Evolutionary conservation across 2,797 vertebrate species (phyloP).

Genomic region (Todus mexicanus): DNA sequence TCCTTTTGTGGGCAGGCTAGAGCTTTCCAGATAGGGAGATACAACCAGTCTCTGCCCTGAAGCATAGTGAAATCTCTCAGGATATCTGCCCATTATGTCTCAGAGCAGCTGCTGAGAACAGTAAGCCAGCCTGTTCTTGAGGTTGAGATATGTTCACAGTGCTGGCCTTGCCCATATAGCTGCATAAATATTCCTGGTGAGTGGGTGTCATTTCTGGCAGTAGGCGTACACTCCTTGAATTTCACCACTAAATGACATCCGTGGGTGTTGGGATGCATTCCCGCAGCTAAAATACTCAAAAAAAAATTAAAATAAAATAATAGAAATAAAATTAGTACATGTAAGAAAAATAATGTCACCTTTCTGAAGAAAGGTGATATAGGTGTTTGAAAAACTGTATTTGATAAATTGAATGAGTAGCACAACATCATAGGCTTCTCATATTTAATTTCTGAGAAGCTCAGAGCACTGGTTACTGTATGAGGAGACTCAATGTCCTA

Average conservation of each 20-base stretch:
- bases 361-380: not conserved
- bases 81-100: not conserved
- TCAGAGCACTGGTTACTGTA: not conserved
- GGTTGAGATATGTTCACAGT: constrained; percentile 1
- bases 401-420: not conserved
- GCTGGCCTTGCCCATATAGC: not conserved
- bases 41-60: not conserved
- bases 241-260: constrained; percentile 48
- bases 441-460: not conserved
- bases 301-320: constrained; percentile 30
- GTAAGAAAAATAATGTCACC: not conserved
- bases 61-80: not conserved
- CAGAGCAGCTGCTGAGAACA: constrained; percentile 34
- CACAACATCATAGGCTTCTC: not conserved
- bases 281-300: not conserved
- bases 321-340: not conserved
- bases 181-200: constrained; percentile 41
- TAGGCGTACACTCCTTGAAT: constrained; percentile 11
- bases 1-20: not conserved
- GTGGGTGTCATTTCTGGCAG: constrained; percentile 38
- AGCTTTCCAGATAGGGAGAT: not conserved
- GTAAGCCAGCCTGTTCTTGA: constrained; percentile 8
- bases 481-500: not conserved
- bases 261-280: constrained; percentile 13
- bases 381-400: not conserved